Evolutionary conservation across 1,140 invertebrate species (phyloP), one percentile per base, ranked within the genome.

Genomic region (Drosophila miranda): DNA sequence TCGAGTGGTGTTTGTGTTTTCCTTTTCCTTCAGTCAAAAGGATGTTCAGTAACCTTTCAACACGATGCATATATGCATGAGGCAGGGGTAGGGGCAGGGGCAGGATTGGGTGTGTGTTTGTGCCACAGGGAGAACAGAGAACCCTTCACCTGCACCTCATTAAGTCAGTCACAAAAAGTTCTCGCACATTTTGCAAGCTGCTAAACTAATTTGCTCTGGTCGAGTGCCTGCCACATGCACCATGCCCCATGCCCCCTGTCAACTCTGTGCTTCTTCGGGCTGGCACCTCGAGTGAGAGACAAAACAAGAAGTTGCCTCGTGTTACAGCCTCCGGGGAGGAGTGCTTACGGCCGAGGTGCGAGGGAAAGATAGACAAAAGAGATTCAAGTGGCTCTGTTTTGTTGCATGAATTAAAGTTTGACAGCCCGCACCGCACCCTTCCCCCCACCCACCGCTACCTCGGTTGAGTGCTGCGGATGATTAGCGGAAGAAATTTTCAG

Each of bases 351-450:
- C 16, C 16, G 16, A 16, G 16, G 16, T 48, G 11, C 49, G 42
- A 19, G 19, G 60, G 59, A 49, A 51, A 46, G 53, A 76, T 62
- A 81, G 78, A 77, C 77, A 45, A 59, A 49, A 59, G 30, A 75
- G 57, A 55, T 79, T 80, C 67, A 75, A 83, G 81, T 73, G 53
- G 26, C 60, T 55, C 48, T 56, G 59, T 60, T 78, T 69, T 83
- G 54, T 67, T 81, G 82, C 77, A 81, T 87, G 73, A 86, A 86
- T 81, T 86, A 81, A 86, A 81, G 82, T 78, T 87, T 78, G 50
- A 61, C 59, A 41, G 50, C n/a, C 9, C 30, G 2, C 41, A 50
- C 4, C 1, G 11, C 30, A 42, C 19, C 56, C 28, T 46, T 42
- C 49, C 19, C 26, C 48, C 41, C 23, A 19, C 48, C 4, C 28